Base-by-base conservation (phyloP, 2,113 vertebrate genomes). In the pig (Sus scrofa) region DNA sequence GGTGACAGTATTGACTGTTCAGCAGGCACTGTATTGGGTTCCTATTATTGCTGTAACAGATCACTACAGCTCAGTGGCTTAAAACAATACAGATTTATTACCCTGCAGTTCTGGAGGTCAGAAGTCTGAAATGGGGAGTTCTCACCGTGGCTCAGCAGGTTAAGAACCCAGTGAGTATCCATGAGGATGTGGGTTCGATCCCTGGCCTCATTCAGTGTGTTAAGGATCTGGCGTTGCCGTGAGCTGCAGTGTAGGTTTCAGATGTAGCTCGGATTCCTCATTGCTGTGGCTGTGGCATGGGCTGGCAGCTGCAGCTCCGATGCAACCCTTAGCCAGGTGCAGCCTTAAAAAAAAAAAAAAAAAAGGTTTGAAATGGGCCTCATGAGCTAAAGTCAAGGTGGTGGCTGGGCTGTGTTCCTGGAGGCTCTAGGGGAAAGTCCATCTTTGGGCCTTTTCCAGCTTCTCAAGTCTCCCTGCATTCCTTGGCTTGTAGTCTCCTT, bases 321-420 rank as follows among this genome's bases (percentile, higher is more conserved):
- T 44, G 4, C 44, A 8, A 44, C 44, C 44, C 44, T 44, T 44
- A 44, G 44, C 44, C 44, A 44, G 44, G 44, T 44, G 44, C 44
- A 44, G 44, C 44, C 44, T 8, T 44, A 44, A 44, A 44, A 44
- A 44, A 44, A 44, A 44, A 44, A 44, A 44, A 44, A 44, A 44
- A 6, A 44, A 44, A n/a, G n/a, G 71, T 81, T 5, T 4, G 4
- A 52, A 26, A 19, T 34, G 7, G 37, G 54, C 22, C 60, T 60
- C 1, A 27, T 4, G 70, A 56, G n/a, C 39, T 39, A 20, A 54
- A n/a, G 65, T 22, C 22, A 13, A 37, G 9, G 77, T 44, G 56
- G 62, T 0, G 0, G 32, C 2, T 1, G 7, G 37, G 7, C 32
- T 2, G 4, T 0, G 2, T 27, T 75, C 84, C 30, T 10, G 13